Conservation (phyloP, 2,797 vertebrate genomes). For the Tragopan temminckii region DNA sequence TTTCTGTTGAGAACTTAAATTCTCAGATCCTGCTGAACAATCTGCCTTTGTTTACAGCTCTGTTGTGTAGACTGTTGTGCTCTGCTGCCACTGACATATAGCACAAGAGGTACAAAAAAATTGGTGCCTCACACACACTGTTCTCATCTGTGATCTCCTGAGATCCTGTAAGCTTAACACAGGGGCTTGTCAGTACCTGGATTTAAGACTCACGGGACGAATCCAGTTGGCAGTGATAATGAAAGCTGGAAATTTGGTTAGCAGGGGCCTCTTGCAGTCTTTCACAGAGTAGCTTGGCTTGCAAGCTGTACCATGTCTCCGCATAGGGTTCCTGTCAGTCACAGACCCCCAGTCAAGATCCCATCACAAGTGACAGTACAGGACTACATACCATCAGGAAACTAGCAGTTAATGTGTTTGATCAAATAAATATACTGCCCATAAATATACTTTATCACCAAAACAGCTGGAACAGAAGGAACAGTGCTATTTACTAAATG, state of each 20-base stretch:
- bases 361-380: fast-evolving
- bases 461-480: background rate
- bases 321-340: fast-evolving
- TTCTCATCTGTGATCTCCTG: background rate
- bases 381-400: background rate
- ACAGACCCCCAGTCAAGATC: background rate
- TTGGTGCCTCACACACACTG: fast-evolving
- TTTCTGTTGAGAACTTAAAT: background rate
- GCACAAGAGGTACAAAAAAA: background rate
- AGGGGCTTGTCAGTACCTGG: background rate
- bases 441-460: background rate
- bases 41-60: background rate
- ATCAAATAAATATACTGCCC: background rate
- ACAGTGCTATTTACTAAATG: background rate
- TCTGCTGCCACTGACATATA: background rate
- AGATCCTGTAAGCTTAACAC: background rate
- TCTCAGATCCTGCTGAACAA: background rate
- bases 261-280: background rate
- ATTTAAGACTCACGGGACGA: background rate
- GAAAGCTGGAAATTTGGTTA: background rate
- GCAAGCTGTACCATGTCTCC: background rate
- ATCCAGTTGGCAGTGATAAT: background rate
- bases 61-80: background rate
- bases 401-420: background rate
- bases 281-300: background rate